These are phyloP conservation scores for Drosophila arawakana DNA, from an alignment of 1,140 invertebrate genomes.

Conservation along the genomic window DNA sequence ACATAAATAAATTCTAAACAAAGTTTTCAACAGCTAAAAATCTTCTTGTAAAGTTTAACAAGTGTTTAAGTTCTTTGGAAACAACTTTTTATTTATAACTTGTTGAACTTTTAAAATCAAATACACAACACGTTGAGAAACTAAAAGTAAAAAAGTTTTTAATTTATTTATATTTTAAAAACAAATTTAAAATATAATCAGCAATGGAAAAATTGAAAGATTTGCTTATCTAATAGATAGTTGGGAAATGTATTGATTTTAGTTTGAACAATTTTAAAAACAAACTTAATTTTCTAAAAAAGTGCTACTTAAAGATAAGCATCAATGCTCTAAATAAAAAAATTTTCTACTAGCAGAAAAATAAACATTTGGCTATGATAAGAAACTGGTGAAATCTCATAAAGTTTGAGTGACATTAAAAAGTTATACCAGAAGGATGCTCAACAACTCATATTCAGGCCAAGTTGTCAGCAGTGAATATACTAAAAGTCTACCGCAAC, in stretches of 20 bases:
- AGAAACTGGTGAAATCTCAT: conserved; percentile 1
- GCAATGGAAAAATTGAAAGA: no score
- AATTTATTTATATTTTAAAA: no score
- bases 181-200: no score
- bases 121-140: neutral
- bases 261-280: no score
- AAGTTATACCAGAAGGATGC: conserved; percentile 6
- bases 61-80: neutral
- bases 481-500: neutral
- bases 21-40: conserved; percentile 17
- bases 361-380: neutral
- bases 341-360: neutral
- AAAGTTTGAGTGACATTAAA: conserved; percentile 22
- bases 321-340: neutral
- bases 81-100: neutral
- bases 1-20: conserved; percentile 33
- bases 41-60: conserved; percentile 3
- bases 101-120: neutral
- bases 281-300: no score
- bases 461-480: neutral
- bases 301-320: no score
- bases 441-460: conserved; percentile 7
- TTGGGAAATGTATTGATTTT: no score
- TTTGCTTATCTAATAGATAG: no score
- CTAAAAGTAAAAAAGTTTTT: no score